phyloP scores from a whole-genome alignment of 2,888 invertebrate genomes.

The Bugula neritina region DNA sequence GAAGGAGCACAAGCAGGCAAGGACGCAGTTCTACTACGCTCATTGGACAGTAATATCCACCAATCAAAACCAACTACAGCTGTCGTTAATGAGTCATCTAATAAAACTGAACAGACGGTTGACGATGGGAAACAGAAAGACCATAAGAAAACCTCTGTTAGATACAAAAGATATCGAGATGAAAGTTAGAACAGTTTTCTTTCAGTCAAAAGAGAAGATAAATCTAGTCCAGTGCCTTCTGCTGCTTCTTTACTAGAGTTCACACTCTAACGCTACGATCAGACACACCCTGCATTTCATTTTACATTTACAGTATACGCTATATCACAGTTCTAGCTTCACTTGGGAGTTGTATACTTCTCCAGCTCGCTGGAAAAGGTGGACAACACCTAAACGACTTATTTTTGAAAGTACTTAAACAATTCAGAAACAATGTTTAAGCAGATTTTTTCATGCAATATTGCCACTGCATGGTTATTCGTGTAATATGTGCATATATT shows the following conservation, averaged over 20 bases:
- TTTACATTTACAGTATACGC: no score
- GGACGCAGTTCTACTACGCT: slow-evolving; percentile 13
- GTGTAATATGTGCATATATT: no score
- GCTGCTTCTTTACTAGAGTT: neutral
- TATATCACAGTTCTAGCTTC: no score
- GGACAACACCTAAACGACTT: no score
- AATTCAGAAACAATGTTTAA: no score
- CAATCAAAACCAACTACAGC: neutral
- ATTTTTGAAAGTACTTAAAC: no score
- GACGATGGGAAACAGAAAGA: neutral
- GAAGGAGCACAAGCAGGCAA: neutral
- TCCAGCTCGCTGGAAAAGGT: no score
- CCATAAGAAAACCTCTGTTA: neutral
- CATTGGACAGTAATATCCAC: slow-evolving; percentile 1
- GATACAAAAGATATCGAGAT: slow-evolving; percentile 5
- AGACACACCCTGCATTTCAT: no score
- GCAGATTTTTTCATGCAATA: no score
- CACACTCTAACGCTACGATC: neutral
- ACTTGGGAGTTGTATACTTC: no score
- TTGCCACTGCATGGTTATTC: no score
- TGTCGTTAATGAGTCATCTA: neutral
- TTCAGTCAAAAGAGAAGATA: neutral
- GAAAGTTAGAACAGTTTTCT: neutral
- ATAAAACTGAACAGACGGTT: neutral
- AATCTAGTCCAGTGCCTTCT: neutral